Percentiles rank a stretch among this genome's conserved stretches.
These are phyloP conservation scores for Atrina japonica DNA, from an alignment of 2,888 invertebrate genomes.

Conservation along the genomic window DNA sequence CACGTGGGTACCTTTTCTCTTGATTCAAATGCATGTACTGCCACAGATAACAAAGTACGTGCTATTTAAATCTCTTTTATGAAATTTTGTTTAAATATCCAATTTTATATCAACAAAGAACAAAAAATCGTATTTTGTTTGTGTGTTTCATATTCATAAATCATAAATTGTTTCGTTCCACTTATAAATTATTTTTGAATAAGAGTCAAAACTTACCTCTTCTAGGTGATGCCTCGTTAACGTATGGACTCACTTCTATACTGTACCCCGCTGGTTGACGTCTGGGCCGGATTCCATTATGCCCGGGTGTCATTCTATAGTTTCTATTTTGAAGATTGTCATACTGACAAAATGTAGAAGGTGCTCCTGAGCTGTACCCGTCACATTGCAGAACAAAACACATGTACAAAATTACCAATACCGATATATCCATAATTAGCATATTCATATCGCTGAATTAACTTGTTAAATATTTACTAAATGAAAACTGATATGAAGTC, in stretches of 20 bases:
- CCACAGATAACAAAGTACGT: neutral
- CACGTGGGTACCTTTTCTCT: no score
- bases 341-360: constrained; percentile 30
- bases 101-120: no score
- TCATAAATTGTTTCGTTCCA: no score
- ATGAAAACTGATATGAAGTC: no score
- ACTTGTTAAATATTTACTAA: no score
- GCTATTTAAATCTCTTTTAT: neutral
- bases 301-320: constrained; percentile 30
- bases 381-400: neutral
- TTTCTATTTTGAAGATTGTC: constrained; percentile 22
- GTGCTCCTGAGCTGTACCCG: constrained; percentile 32
- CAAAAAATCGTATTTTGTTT: no score
- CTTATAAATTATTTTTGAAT: neutral
- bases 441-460: no score
- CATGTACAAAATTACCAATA: neutral
- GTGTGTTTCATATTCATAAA: no score
- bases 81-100: neutral
- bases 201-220: constrained; percentile 2
- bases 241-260: constrained; percentile 3
- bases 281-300: constrained; percentile 12
- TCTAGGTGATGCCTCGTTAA: neutral
- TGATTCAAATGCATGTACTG: no score
- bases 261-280: neutral
- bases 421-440: no score